phyloP scores from a whole-genome alignment of 1,140 invertebrate species.

The Drosophila arizonae region DNA sequence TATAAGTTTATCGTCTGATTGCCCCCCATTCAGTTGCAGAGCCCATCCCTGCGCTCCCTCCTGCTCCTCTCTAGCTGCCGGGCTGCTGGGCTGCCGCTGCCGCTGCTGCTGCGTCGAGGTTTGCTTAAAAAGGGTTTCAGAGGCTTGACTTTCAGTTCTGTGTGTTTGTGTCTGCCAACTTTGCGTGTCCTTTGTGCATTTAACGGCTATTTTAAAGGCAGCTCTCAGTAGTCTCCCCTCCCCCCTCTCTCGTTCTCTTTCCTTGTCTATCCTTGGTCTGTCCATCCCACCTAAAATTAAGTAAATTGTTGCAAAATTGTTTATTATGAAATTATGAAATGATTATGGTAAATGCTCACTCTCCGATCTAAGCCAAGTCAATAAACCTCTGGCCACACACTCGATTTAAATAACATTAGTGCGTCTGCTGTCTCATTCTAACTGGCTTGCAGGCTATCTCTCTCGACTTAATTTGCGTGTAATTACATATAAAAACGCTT shows the following conservation, averaged over 20 bases:
- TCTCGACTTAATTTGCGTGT: constrained; percentile 69
- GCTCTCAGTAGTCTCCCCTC: not conserved
- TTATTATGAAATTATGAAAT: constrained; percentile 74
- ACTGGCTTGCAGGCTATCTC: constrained; percentile 1
- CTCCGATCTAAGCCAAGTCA: constrained; percentile 65
- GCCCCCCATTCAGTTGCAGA: constrained; percentile 52
- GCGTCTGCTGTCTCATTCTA: not conserved
- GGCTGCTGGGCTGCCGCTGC: constrained; percentile 2
- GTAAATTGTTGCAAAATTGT: constrained; percentile 78
- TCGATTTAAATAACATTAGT: constrained; percentile 74
- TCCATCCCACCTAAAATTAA: constrained; percentile 51
- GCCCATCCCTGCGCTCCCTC: not conserved
- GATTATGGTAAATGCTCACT: constrained; percentile 66
- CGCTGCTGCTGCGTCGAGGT: constrained; percentile 31
- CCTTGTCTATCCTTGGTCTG: too few relatives aligned
- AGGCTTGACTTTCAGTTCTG: constrained; percentile 39
- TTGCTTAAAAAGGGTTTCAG: constrained; percentile 35
- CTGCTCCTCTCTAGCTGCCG: not conserved
- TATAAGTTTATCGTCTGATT: constrained; percentile 81
- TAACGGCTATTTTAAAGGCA: constrained; percentile 70
- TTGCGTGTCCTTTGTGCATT: constrained; percentile 80
- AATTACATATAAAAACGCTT: constrained; percentile 72
- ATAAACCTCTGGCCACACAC: constrained; percentile 59
- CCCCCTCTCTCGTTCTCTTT: not conserved
- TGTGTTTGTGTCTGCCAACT: constrained; percentile 47